Percentiles rank a stretch among this genome's conserved stretches.
Conservation (phyloP, 2,888 invertebrate species). For the Tinea trinotella region DNA sequence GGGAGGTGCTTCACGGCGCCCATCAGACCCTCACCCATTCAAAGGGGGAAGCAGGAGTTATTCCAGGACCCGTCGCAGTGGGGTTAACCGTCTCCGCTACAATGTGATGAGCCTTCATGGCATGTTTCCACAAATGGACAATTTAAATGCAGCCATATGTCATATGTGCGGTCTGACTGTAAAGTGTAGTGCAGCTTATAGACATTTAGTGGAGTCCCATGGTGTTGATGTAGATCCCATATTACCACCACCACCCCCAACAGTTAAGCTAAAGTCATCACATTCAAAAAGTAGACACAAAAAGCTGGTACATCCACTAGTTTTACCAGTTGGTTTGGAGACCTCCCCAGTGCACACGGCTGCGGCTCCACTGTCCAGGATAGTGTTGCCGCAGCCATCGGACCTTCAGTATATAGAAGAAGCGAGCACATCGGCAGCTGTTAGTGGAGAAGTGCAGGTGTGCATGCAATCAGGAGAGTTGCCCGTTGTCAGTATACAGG, state of each 20-base stretch:
- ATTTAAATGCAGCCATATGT: conserved; percentile 83
- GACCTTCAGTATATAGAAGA: conserved; percentile 55
- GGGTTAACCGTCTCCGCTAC: conserved; percentile 65
- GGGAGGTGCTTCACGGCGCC: conserved; percentile 39
- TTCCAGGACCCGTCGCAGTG: conserved; percentile 45
- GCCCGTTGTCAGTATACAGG: conserved; percentile 67
- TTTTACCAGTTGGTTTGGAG: conserved; percentile 44
- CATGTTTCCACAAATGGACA: conserved; percentile 83
- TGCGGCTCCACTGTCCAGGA: conserved; percentile 50
- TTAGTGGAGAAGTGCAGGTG: conserved; percentile 54
- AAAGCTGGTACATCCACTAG: conserved; percentile 50
- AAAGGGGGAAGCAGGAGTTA: conserved; percentile 33
- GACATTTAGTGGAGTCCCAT: conserved; percentile 78
- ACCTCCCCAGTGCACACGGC: conserved; percentile 52
- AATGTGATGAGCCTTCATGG: conserved; percentile 83
- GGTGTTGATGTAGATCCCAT: conserved; percentile 45
- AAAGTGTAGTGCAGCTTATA: conserved; percentile 83
- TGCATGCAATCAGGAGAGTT: conserved; percentile 61
- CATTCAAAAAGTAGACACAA: conserved; percentile 52
- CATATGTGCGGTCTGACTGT: conserved; percentile 83
- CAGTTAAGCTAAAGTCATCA: conserved; percentile 40
- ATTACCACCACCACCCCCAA: conserved; percentile 58
- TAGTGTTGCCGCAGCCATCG: conserved; percentile 47
- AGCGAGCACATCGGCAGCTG: conserved; percentile 41
- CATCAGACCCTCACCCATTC: conserved; percentile 43